These are phyloP conservation scores for Patella pellucida DNA, from an alignment of 2,888 invertebrate species.

Conservation along the genomic window DNA sequence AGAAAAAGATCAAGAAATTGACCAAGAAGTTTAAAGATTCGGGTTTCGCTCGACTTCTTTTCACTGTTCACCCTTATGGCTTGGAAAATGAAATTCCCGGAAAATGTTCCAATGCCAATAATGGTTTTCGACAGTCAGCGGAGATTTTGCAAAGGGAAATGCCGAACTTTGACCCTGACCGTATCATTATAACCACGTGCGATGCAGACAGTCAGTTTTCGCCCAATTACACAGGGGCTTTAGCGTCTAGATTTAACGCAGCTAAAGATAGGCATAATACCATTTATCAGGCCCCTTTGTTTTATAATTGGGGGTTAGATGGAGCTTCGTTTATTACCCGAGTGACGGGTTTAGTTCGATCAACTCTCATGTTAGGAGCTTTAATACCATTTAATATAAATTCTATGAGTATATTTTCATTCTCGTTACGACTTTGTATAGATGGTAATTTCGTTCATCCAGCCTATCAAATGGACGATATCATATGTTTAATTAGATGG, in stretches of 20 bases:
- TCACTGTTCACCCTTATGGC: background rate
- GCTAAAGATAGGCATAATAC: background rate
- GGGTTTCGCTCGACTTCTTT: background rate
- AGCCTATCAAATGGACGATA: constrained; percentile 7
- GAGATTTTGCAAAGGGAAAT: background rate
- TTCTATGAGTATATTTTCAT: constrained; percentile 9
- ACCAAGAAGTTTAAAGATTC: background rate
- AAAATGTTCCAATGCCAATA: constrained; percentile 10
- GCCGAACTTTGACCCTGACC: background rate
- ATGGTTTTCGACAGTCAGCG: background rate
- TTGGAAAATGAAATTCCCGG: background rate
- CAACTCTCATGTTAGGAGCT: background rate
- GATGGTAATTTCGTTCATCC: constrained; percentile 3
- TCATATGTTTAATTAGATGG: background rate
- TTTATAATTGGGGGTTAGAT: constrained; percentile 10
- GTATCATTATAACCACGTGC: background rate
- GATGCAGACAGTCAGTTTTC: constrained; percentile 5
- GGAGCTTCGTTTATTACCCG: background rate
- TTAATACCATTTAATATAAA: constrained; percentile 5
- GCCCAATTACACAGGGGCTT: background rate
- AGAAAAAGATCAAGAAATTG: background rate
- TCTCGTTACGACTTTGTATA: background rate
- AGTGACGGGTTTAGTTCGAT: background rate
- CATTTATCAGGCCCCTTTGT: background rate
- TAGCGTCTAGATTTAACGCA: background rate